Percentiles rank a stretch among this genome's conserved stretches.
Conservation (phyloP, 2,113 vertebrate genomes). For the Pandion haliaetus region DNA sequence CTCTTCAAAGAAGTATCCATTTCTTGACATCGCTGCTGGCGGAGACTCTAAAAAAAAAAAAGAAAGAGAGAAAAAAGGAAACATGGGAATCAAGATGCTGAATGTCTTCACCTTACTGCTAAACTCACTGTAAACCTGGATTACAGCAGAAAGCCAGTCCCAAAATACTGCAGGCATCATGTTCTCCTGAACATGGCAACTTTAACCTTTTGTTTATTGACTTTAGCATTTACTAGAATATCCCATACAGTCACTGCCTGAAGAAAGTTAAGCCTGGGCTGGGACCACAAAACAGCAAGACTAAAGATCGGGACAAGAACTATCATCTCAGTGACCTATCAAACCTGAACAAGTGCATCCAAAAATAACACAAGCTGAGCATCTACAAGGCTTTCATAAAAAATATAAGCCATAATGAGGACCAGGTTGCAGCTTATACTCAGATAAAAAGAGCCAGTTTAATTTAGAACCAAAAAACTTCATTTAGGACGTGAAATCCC, state of each 20-base stretch:
- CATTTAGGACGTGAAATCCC: too few species aligned
- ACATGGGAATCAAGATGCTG: background rate
- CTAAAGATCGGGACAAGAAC: background rate
- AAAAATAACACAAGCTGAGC: background rate
- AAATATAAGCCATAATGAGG: background rate
- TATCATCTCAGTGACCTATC: background rate
- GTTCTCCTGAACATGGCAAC: background rate
- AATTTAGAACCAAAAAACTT: background rate
- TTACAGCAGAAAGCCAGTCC: background rate
- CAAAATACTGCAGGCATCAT: background rate
- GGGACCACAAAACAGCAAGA: background rate
- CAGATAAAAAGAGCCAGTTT: background rate
- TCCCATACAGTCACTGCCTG: too few species aligned
- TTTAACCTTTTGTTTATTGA: background rate
- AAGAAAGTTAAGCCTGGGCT: background rate
- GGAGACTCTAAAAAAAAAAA: constrained; percentile 69
- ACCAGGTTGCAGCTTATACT: background rate
- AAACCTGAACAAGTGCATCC: background rate
- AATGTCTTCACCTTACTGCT: background rate
- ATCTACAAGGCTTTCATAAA: background rate
- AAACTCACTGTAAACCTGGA: background rate
- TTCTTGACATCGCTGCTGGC: constrained; percentile 79
- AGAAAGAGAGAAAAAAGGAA: background rate
- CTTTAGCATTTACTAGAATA: background rate
- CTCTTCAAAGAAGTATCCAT: constrained; percentile 85